phyloP scores from a whole-genome alignment of 2,113 vertebrate genomes.

The Nesoenas mayeri region DNA sequence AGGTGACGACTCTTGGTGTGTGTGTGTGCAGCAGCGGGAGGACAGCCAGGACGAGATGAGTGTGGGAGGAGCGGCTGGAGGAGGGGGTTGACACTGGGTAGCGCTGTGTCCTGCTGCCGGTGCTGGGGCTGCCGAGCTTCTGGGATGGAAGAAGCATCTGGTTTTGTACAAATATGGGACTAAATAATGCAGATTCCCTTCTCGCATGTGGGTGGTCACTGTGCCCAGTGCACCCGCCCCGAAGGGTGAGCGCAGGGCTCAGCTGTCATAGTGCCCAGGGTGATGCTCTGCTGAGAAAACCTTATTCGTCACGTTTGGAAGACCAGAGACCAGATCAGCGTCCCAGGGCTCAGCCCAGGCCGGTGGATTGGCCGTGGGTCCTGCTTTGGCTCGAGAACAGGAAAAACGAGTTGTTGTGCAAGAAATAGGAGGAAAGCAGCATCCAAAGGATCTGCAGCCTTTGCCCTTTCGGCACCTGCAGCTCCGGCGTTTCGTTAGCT shows the following conservation, averaged over 20 bases:
- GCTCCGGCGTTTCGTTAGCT: background rate
- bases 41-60: rapidly evolving
- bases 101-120: background rate
- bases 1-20: background rate
- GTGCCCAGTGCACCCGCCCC: rapidly evolving
- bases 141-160: background rate
- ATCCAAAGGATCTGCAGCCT: background rate
- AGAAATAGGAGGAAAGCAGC: background rate
- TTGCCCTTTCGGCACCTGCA: background rate
- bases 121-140: background rate
- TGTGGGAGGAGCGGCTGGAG: background rate
- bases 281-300: background rate
- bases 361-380: rapidly evolving
- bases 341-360: background rate
- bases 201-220: rapidly evolving
- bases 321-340: background rate
- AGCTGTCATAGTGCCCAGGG: background rate
- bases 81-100: background rate
- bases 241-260: rapidly evolving
- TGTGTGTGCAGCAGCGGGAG: background rate
- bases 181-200: background rate
- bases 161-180: background rate
- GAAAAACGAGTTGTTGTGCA: background rate
- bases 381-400: background rate
- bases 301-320: rapidly evolving